These are phyloP conservation scores for Acleris sparsana DNA, from an alignment of 2,888 invertebrate species.

Conservation along the genomic window DNA sequence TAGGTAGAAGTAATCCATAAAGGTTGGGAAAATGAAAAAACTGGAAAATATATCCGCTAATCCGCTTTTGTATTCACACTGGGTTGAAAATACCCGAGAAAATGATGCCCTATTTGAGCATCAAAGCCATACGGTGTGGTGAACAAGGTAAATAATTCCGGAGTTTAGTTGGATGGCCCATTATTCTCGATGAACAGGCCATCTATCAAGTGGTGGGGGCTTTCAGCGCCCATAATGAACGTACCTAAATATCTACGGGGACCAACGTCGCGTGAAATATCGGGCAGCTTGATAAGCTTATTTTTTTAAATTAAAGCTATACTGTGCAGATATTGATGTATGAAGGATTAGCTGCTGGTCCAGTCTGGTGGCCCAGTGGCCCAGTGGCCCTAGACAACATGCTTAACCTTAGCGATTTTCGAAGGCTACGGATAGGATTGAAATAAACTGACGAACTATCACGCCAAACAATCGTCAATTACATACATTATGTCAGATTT, in stretches of 20 bases:
- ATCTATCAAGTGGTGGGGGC: constrained; percentile 65
- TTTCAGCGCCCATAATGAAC: constrained; percentile 66
- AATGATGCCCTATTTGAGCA: constrained; percentile 36
- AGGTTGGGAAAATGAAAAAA: constrained; percentile 4
- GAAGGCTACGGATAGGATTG: no score
- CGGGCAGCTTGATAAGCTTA: constrained; percentile 25
- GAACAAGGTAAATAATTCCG: constrained; percentile 55
- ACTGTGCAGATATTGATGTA: no score
- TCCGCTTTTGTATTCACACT: constrained; percentile 27
- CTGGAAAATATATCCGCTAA: constrained; percentile 13
- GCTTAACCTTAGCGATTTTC: no score
- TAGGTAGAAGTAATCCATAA: no score
- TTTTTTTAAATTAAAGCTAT: constrained; percentile 23
- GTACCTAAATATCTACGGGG: constrained; percentile 46
- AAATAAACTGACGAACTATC: no score
- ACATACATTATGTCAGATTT: no score
- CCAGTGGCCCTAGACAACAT: background rate
- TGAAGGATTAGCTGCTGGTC: background rate
- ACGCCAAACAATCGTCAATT: no score
- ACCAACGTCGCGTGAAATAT: constrained; percentile 43
- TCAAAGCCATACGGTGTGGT: constrained; percentile 46
- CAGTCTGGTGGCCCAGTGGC: no score
- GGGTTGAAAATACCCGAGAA: constrained; percentile 29
- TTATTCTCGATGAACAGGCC: constrained; percentile 69
- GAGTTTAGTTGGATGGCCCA: constrained; percentile 62